Conservation (phyloP, 2,113 vertebrate genomes). For the Cynoglossus semilaevis region DNA sequence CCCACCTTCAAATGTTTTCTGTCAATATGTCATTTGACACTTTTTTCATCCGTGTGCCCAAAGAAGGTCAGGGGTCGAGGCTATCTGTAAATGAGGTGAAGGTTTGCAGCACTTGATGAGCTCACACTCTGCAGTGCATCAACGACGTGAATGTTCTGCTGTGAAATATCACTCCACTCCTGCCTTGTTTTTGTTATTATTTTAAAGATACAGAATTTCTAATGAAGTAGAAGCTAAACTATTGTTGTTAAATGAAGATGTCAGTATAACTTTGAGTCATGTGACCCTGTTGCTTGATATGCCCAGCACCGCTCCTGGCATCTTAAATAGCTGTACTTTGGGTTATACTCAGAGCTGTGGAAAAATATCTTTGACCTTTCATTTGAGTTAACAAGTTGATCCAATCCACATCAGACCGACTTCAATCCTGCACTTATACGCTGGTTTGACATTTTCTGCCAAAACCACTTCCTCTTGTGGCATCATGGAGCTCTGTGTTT, state of each 20-base stretch:
- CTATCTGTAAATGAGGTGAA: no score
- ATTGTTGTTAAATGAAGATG: no score
- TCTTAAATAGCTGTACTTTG: constrained; percentile 37
- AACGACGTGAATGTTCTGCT: no score
- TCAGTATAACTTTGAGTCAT: constrained; percentile 4
- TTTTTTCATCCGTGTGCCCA: no score
- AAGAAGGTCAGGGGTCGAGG: no score
- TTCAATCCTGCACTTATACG: constrained; percentile 61
- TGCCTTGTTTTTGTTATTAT: no score
- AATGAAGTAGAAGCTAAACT: no score
- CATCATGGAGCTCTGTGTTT: constrained; percentile 55
- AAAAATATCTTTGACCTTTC: constrained; percentile 69
- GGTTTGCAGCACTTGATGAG: no score
- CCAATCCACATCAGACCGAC: constrained; percentile 59
- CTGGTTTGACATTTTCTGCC: constrained; percentile 62
- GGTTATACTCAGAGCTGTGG: constrained; percentile 32
- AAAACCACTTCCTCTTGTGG: constrained; percentile 71
- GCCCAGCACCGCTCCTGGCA: constrained; percentile 21
- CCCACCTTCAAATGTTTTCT: constrained; percentile 16
- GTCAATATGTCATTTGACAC: no score
- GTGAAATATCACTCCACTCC: no score
- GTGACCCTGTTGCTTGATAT: constrained; percentile 12
- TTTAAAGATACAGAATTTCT: no score
- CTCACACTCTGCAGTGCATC: no score
- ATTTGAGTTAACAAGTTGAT: constrained; percentile 71